phyloP scores from a whole-genome alignment of 2,113 vertebrate species.

The Malurus cyaneus region DNA sequence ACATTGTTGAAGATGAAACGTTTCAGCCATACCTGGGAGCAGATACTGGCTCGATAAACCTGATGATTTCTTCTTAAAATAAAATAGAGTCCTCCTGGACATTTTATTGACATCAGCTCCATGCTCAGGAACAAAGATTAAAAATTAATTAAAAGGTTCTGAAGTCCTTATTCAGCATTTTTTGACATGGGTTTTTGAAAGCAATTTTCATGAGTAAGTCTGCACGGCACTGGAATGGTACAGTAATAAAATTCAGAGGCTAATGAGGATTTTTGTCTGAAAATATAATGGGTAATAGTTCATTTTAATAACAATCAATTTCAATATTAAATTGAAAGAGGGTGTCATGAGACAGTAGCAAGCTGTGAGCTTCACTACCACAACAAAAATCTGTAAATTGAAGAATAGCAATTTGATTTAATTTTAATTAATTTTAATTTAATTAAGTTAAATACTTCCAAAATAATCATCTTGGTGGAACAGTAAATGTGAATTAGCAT shows the following conservation, averaged over 20 bases:
- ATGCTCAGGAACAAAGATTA: neutral
- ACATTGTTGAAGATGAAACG: neutral
- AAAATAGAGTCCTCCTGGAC: neutral
- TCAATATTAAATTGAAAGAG: neutral
- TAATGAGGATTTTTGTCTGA: neutral
- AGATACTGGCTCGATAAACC: neutral
- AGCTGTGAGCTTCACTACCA: neutral
- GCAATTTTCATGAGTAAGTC: neutral
- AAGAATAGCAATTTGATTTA: neutral
- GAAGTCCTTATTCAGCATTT: neutral
- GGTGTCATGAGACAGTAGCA: neutral
- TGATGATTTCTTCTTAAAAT: neutral
- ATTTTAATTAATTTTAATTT: too few species aligned
- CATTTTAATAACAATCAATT: neutral
- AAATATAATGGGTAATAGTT: neutral
- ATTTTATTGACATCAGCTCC: neutral
- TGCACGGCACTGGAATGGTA: neutral
- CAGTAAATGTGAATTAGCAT: neutral
- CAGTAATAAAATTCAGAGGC: neutral
- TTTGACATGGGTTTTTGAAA: neutral
- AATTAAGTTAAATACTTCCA: neutral
- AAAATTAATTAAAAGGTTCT: constrained; percentile 1
- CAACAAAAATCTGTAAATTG: neutral
- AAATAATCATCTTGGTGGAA: neutral
- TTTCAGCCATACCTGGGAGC: neutral